A percentile compares a stretch with the other conserved stretches of the same genome.
Conservation (phyloP, 2,797 vertebrate species). For the Siniperca undulata region DNA sequence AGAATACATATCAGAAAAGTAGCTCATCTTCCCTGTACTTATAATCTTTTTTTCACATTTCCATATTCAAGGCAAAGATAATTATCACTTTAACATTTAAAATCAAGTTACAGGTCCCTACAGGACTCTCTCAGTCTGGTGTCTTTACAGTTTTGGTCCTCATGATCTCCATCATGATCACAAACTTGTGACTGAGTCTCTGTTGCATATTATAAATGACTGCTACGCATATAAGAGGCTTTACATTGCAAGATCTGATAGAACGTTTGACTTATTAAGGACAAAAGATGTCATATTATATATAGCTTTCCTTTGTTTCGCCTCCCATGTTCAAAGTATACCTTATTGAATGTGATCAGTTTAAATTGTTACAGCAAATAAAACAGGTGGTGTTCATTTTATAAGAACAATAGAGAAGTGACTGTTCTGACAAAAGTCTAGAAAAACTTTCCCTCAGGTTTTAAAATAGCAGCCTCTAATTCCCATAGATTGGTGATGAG, state of each 20-base stretch:
- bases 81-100: background rate
- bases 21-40: background rate
- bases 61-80: background rate
- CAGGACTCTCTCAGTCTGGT: background rate
- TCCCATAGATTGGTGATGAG: slow-evolving; percentile 18
- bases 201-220: background rate
- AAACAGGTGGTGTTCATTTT: slow-evolving; percentile 22
- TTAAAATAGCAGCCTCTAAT: slow-evolving; percentile 27
- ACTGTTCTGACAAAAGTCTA: background rate
- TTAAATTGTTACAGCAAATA: slow-evolving; percentile 20
- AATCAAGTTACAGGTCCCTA: background rate
- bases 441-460: slow-evolving; percentile 8
- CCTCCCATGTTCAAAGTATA: background rate
- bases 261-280: background rate
- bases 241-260: background rate
- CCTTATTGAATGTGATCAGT: background rate
- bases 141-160: slow-evolving; percentile 11
- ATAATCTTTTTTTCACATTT: slow-evolving; percentile 10
- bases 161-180: background rate
- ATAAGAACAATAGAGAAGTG: slow-evolving; percentile 8
- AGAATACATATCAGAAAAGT: background rate
- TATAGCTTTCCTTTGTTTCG: background rate
- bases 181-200: background rate
- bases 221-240: background rate
- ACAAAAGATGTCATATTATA: background rate